These are phyloP conservation scores for Cnemophilus loriae DNA, from an alignment of 2,113 vertebrate species.

Conservation along the genomic window DNA sequence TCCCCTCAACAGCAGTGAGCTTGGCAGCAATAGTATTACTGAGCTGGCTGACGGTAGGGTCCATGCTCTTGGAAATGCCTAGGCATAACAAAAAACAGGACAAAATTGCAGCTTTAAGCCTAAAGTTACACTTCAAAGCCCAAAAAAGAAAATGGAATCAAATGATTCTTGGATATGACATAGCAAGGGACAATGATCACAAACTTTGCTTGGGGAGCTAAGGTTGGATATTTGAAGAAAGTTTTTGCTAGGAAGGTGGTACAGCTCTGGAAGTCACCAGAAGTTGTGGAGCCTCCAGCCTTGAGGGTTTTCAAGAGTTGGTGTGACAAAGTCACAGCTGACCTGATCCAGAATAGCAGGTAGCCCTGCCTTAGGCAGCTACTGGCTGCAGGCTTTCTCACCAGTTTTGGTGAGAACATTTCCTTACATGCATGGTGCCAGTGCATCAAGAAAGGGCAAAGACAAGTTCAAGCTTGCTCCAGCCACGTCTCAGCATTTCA, in stretches of 20 bases:
- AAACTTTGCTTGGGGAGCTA: neutral
- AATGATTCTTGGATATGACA: neutral
- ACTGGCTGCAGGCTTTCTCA: neutral
- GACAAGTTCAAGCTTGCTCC: neutral
- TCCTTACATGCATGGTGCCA: neutral
- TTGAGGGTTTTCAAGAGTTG: neutral
- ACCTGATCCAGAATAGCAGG: neutral
- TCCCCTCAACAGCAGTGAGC: slow-evolving; percentile 86
- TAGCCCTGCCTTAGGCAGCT: neutral
- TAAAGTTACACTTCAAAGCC: neutral
- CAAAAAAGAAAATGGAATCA: neutral
- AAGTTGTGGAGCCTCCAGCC: neutral
- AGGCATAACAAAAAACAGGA: neutral
- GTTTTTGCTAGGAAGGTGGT: neutral
- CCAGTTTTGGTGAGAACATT: neutral
- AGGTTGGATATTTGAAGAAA: neutral
- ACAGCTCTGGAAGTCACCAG: neutral
- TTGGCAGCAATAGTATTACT: slow-evolving; percentile 84
- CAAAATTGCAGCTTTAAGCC: neutral
- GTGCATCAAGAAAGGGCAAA: neutral
- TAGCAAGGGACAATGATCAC: neutral
- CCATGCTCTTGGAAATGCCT: slow-evolving; percentile 86
- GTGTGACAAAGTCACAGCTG: neutral
- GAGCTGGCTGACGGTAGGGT: slow-evolving; percentile 86
- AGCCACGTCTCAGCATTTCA: neutral